Evolutionary conservation across 2,113 vertebrate genomes (phyloP), one percentile per base, ranked within the genome.

Genomic region (Trogon melanurus): DNA sequence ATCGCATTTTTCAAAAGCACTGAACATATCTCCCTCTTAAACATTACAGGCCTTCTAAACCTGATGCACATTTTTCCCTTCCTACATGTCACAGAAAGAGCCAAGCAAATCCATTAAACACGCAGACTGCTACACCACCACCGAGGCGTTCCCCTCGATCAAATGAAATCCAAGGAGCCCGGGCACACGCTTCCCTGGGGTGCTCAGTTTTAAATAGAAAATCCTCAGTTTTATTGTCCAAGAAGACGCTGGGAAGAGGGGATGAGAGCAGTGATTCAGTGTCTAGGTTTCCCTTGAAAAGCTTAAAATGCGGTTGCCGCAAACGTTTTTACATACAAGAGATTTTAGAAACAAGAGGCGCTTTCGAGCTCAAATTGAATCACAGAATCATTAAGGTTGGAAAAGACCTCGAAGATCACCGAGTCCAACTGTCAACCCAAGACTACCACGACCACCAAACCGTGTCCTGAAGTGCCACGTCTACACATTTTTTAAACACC

Each of bases 1-100:
- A 66, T 21, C 56, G 11, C 60, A 61, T 94, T 92, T 36, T 90
- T 45, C 85, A 53, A 67, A 72, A 82, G 65, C 82, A 60, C 41
- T 21, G 45, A 96, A 75, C 69, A 11, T 45, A 79, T 76, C 71
- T 82, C 54, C 69, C 32, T 36, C 58, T 82, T 71, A 75, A 91
- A 89, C 2, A 5, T 61, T 57, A 54, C 61, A 65, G 45, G 73
- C 48, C 87, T 87, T 89, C 84, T 57, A 79, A 85, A 89, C 88
- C 78, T 83, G 48, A 83, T n/a, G 53, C 64, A 74, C 88, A 83
- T 83, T 95, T 96, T 80, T 25, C 44, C 72, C 38, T 61, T 88
- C 73, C 29, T 47, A 64, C 2, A 1, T 53, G 45, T 78, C 82
- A 30, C 67, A 64, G 88, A 79, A 94, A 90, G 54, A 89, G 60